These are phyloP conservation scores for Ceyx margarethae DNA, from an alignment of 2,113 vertebrate species.

Conservation along the genomic window DNA sequence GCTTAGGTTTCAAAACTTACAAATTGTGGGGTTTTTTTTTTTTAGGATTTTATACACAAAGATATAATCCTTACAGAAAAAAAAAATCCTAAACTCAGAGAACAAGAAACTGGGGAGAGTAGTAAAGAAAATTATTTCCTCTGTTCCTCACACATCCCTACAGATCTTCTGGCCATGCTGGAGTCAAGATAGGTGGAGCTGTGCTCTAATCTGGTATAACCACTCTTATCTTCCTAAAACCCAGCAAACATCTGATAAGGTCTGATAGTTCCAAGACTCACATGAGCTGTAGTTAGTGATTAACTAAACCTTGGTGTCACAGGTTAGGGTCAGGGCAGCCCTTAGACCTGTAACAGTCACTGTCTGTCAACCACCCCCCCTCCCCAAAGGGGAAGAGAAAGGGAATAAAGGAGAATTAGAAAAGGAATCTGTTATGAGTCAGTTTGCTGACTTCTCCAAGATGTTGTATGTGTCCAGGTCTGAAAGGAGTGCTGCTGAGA, in stretches of 20 bases:
- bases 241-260: neutral
- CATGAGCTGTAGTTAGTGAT: neutral
- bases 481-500: neutral
- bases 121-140: neutral
- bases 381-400: no score
- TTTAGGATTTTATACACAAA: neutral
- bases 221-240: neutral
- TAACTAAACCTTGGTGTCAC: neutral
- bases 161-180: neutral
- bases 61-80: neutral
- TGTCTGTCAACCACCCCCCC: no score
- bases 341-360: no score
- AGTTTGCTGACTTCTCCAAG: neutral
- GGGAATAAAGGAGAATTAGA: no score
- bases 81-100: neutral
- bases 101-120: neutral
- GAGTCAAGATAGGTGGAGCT: neutral
- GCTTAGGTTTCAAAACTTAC: neutral
- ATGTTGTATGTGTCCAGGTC: neutral
- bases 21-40: neutral
- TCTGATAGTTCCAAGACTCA: neutral
- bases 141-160: neutral
- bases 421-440: neutral
- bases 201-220: neutral
- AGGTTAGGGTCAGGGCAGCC: no score